A percentile compares a stretch with the other conserved stretches of the same genome.
phyloP scores from a whole-genome alignment of 2,888 invertebrate species.

The Trachelus iudaicus region DNA sequence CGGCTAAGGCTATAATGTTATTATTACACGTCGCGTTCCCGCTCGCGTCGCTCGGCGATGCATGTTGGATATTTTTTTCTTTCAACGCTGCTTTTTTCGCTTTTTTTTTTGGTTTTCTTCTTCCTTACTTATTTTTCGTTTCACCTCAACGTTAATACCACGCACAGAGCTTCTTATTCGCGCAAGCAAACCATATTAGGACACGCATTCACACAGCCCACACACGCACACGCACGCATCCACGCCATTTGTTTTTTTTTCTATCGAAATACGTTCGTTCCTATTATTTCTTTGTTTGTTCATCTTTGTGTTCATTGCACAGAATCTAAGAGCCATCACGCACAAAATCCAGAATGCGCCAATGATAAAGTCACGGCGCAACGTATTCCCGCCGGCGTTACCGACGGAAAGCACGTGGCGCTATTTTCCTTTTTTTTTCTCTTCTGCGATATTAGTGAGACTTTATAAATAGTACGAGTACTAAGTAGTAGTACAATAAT shows the following conservation, averaged over 20 bases:
- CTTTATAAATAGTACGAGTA: slow-evolving; percentile 27
- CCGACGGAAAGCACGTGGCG: too few species aligned
- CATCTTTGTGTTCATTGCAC: too few species aligned
- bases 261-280: background rate
- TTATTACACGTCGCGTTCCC: background rate
- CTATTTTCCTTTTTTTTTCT: background rate
- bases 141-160: background rate
- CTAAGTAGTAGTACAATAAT: slow-evolving; percentile 46
- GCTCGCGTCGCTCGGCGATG: slow-evolving; percentile 7
- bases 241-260: background rate
- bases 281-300: slow-evolving; percentile 20
- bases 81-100: slow-evolving; percentile 14
- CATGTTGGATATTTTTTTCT: slow-evolving; percentile 10
- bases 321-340: too few species aligned
- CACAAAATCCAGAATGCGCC: too few species aligned
- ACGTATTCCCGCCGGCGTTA: too few species aligned
- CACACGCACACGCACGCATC: background rate
- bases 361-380: too few species aligned
- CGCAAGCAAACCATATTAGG: background rate
- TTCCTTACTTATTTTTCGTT: background rate
- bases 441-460: slow-evolving; percentile 19
- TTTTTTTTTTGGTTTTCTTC: slow-evolving; percentile 17
- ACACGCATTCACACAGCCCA: background rate
- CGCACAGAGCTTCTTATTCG: background rate
- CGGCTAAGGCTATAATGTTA: slow-evolving; percentile 30